Evolutionary conservation across 2,797 vertebrate genomes (phyloP).

Genomic region (Meda fulgida): DNA sequence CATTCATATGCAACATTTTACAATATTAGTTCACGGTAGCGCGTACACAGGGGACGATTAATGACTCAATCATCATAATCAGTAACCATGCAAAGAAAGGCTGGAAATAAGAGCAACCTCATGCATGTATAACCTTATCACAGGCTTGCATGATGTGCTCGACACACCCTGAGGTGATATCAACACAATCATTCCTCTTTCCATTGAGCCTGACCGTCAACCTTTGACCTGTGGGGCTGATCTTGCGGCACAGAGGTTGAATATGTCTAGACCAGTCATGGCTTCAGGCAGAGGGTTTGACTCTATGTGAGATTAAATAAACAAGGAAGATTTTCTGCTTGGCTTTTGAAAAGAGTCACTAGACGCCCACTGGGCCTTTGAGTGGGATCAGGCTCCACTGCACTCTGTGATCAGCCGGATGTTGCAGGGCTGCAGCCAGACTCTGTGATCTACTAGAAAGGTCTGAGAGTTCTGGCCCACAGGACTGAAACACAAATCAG

Average conservation of each 20-base stretch:
- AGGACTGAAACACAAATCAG: slow-evolving; percentile 50
- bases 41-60: slow-evolving; percentile 10
- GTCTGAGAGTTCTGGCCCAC: slow-evolving; percentile 41
- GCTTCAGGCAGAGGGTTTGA: slow-evolving; percentile 50
- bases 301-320: slow-evolving; percentile 51
- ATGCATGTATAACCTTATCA: slow-evolving; percentile 72
- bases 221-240: slow-evolving; percentile 68
- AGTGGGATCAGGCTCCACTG: slow-evolving; percentile 43
- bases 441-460: slow-evolving; percentile 16
- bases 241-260: slow-evolving; percentile 66
- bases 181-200: slow-evolving; percentile 70
- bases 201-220: slow-evolving; percentile 76
- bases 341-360: slow-evolving; percentile 47
- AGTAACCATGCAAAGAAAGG: slow-evolving; percentile 16
- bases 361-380: slow-evolving; percentile 53
- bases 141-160: slow-evolving; percentile 50
- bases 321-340: slow-evolving; percentile 42
- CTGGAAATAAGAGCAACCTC: slow-evolving; percentile 66
- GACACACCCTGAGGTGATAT: slow-evolving; percentile 65
- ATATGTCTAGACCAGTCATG: slow-evolving; percentile 73
- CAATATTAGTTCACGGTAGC: neutral
- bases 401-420: slow-evolving; percentile 26
- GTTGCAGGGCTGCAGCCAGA: neutral
- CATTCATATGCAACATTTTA: slow-evolving; percentile 28
- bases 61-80: slow-evolving; percentile 45